Evolutionary conservation across 2,888 invertebrate species (phyloP).

Genomic region (Fragum whitleyi): DNA sequence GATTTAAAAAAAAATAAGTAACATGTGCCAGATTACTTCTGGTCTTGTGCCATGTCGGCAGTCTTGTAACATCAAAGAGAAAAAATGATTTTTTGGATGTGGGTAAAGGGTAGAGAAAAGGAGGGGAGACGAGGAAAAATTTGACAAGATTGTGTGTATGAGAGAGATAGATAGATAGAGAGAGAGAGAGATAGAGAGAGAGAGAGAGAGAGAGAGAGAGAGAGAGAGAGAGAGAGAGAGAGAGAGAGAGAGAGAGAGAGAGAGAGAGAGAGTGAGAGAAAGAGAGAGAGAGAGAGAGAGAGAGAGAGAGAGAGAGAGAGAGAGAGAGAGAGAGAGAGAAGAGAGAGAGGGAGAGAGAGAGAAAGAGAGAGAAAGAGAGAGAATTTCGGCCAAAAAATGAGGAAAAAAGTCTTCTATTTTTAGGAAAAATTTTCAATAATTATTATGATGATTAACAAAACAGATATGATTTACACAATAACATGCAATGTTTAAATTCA

Average conservation of each 20-base stretch:
- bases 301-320: neutral
- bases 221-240: conserved; percentile 10
- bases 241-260: conserved; percentile 2
- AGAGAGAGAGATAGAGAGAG: neutral
- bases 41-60: no score
- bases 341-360: neutral
- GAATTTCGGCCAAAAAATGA: neutral
- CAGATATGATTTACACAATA: no score
- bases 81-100: no score
- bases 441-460: no score
- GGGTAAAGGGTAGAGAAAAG: neutral
- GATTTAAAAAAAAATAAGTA: no score
- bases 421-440: no score
- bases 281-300: neutral
- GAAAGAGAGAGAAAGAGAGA: neutral
- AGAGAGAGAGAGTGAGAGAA: neutral
- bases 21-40: no score
- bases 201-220: conserved; percentile 6
- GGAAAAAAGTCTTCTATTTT: neutral
- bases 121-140: neutral
- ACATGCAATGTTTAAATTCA: no score
- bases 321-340: neutral
- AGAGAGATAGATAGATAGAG: neutral
- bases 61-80: no score
- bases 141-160: neutral